Evolutionary conservation across 1,140 invertebrate species (phyloP), one percentile per base, ranked within the genome.

Genomic region (Aphelenchoides besseyi): DNA sequence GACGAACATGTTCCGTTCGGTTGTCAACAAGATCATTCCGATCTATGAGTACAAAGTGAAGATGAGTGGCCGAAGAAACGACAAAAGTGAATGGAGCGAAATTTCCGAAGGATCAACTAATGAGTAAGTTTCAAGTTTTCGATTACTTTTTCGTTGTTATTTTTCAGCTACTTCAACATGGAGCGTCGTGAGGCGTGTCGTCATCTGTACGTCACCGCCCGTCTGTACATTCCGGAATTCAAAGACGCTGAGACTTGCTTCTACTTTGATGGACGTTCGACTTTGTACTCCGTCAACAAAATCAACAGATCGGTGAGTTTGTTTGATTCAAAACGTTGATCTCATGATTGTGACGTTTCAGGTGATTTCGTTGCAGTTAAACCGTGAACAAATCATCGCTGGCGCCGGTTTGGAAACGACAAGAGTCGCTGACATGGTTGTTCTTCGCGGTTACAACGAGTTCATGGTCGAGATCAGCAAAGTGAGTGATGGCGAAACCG

Each of bases 111-210:
- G 41, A 23, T 16, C 41, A 23, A 12, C 41, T 12, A 48, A 16
- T 23, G 41, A 48, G 41, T 48, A 48, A 48, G 41, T 23, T 23
- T 48, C 41, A 16, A 12, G 12, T 48, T 48, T 48, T 12, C 41
- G 12, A 16, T 23, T 23, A 12, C 41, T 48, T 16, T 16, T 48
- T 23, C 12, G 23, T 48, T 23, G 41, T 16, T 48, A 16, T 12
- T 23, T 48, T 48, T 48, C 41, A 48, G 41, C 41, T 48, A 16
- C 41, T 48, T 48, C 41, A 48, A 48, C 41, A 48, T 48, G 41
- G 41, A 48, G 41, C 41, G 41, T 23, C 41, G 41, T 12, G 41
- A 12, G 41, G 41, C 41, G 12, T 48, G 41, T 23, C 12, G 23
- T 12, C 41, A 48, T 12, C 12, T 48, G 12, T 48, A 48, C 41